Evolutionary conservation across 2,797 vertebrate genomes (phyloP), one percentile per base, ranked within the genome.

Genomic region (Chiloscyllium punctatum): DNA sequence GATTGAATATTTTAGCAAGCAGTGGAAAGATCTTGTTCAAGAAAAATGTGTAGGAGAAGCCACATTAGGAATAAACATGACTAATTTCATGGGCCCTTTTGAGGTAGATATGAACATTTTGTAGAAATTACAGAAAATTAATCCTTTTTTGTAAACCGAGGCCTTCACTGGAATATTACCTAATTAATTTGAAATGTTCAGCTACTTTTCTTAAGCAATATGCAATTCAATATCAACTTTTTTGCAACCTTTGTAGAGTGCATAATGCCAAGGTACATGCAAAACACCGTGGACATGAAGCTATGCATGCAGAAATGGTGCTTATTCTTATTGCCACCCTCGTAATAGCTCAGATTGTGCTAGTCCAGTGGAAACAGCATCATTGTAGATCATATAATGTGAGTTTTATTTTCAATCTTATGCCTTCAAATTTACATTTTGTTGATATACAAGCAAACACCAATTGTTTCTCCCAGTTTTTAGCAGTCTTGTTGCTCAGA

Each of bases 281-380:
- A 66, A 97, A 97, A 96, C 97, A 98, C 96, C n/a, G 91, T 0
- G 97, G 96, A 1, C 98, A 98, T 0, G 97, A 98, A 96, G 97
- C 97, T 96, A 97, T 97, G 97, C 97, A 97, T 0, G 95, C 97
- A 0, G 97, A 98, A 96, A 98, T 98, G 98, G 96, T 98, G 62
- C 96, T 98, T 96, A 97, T 98, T 96, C 97, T 98, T 95, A 95
- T 97, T 68, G 97, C 96, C 95, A 96, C 97, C 68, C 97, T 98
- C 95, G 96, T 97, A 94, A 90, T 97, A 30, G 97, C 97, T 0
- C 97, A 98, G 97, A 96, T 97, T 3, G 96, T 97, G 51, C 96
- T 98, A 97, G 97, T 98, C 88, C 97, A 97, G 97, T 98, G 97
- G 97, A 98, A 98, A 95, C 97, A 98, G 96, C 97, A 97, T 27